Percentiles rank a stretch among this genome's conserved stretches.
phyloP scores from a whole-genome alignment of 2,888 invertebrate genomes.

The Himalopsyche tibetana region DNA sequence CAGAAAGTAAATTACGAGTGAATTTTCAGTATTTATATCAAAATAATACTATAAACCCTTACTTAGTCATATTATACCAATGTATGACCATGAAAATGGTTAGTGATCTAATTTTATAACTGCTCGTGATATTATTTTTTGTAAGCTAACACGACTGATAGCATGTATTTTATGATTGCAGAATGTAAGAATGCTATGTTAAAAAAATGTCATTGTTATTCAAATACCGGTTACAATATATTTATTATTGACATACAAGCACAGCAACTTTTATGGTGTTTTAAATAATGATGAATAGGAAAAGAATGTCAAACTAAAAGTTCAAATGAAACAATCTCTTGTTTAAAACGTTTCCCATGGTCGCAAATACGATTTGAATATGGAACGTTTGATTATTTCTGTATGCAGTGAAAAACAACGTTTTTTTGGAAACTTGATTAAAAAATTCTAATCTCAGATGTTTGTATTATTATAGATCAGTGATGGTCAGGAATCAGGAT shows the following conservation, averaged over 20 bases:
- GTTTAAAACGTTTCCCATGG: neutral
- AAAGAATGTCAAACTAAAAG: constrained; percentile 24
- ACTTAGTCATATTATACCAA: too few relatives aligned
- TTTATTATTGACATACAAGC: neutral
- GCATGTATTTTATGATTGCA: neutral
- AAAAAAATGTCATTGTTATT: constrained; percentile 3
- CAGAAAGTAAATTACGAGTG: too few relatives aligned
- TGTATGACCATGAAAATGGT: too few relatives aligned
- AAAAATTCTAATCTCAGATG: too few relatives aligned
- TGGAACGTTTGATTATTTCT: too few relatives aligned
- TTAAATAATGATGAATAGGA: neutral
- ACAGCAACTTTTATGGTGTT: neutral
- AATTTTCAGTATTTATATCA: too few relatives aligned
- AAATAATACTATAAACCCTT: too few relatives aligned
- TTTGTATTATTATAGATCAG: too few relatives aligned
- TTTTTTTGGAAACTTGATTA: too few relatives aligned
- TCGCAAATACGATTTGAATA: too few relatives aligned
- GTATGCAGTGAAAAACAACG: too few relatives aligned
- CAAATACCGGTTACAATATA: neutral
- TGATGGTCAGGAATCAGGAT: too few relatives aligned
- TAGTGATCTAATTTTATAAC: neutral
- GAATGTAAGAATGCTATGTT: neutral
- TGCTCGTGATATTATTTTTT: constrained; percentile 17
- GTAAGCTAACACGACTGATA: neutral
- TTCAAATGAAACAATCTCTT: constrained; percentile 29